Evolutionary conservation across 2,888 invertebrate species (phyloP), one percentile per base, ranked within the genome.

Genomic region (Xanthia togata): DNA sequence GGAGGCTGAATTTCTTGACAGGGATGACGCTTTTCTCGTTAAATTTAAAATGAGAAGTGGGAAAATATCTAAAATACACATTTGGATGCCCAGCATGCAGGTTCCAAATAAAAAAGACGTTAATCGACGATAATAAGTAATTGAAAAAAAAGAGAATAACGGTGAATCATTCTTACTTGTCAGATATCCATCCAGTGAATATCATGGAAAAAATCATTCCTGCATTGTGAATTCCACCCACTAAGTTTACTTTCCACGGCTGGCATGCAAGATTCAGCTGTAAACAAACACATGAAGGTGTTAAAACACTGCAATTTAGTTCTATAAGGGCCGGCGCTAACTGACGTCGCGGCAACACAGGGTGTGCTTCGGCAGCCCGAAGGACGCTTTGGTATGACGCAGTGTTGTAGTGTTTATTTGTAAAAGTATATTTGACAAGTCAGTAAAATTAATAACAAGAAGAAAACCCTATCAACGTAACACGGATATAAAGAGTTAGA

Each of bases 171-270:
- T 65, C 90, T 90, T 91, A 95, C 95, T 92, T 97, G 91, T 98
- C 98, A 64, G 97, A 97, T 77, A 97, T 91, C 89, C 97, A 96
- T 82, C 98, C 98, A 41, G 97, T 94, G 31, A 97, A 91, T 71
- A 97, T 95, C 90, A 97, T 94, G 0, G 97, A 97, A 20, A 97
- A 92, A 76, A 97, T 97, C 93, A 97, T 97, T 0, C 97, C 97
- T n/a, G 97, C 93, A 85, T 97, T 97, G 88, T 97, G 97, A 17
- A 97, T 91, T 35, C 96, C 97, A 8, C 97, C 97, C 6, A 97
- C 96, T 62, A 97, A 88, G 9, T 96, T 95, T 31, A 97, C 91
- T 88, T 97, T 97, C 97, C 97, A 97, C 8, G 94, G 91, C 67
- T 95, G 91, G 76, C 96, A 96, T 3, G 93, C 95, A 31, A 95